Base-by-base conservation (phyloP, 2,888 invertebrate genomes). In the Coelinius sp. region DNA sequence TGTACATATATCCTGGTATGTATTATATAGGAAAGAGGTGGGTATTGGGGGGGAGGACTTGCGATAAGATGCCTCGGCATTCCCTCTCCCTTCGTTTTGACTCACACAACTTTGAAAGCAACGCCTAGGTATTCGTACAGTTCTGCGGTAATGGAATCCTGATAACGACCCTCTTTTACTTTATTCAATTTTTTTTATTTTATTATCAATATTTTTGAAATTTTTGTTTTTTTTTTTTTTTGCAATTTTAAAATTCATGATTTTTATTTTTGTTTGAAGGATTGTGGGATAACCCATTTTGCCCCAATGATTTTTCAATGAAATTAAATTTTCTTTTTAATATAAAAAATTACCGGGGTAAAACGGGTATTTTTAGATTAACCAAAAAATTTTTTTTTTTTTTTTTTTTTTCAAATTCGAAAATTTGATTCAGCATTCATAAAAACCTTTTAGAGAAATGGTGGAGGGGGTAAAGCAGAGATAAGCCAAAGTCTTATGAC, bases 41-140 rank as follows among this genome's bases (percentile, higher is more conserved):
- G 66, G 31, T 35, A 46, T 17, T 52, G 49, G 41, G 59, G 31
- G 71, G 49, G 73, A 67, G 41, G 74, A 66, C 74, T 71, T 71
- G 82, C 82, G 85, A 85, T 84, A 85, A 85, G 84, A 84, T 83
- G 82, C 75, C 78, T 76, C 22, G 75, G 80, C 79, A 78, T 76
- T 68, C 73, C 52, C 70, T 70, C 68, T 71, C 71, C 83, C 63
- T 49, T 41, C 65, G 62, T 68, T 67, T 68, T 59, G n/a, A 35
- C 68, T 70, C 69, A 67, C 17, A 67, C 65, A 73, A 72, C 68
- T 72, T 73, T 75, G 59, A n/a, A n/a, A 67, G 70, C 73, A 67
- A 49, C 70, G 73, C 71, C 71, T 73, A 74, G 75, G 70, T 76
- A 75, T 77, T 78, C 76, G 73, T 74, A 73, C 75, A 78, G 64